Conservation (phyloP, 2,113 vertebrate species). For the Echinops telfairi region DNA sequence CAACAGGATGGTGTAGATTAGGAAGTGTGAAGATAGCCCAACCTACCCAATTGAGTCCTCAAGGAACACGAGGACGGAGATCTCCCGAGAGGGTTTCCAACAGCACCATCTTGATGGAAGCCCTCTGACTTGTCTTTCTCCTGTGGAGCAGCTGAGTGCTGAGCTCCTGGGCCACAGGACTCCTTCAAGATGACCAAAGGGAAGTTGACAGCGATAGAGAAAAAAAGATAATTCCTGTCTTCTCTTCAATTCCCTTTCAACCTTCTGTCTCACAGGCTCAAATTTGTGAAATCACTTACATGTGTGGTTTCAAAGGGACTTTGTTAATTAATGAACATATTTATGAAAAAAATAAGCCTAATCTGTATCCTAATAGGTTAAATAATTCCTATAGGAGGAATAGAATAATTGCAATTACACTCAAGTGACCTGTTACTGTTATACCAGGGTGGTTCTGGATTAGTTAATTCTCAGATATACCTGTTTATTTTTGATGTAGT, state of each 20-base stretch:
- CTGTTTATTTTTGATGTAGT: fast-evolving
- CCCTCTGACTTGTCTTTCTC: too few species aligned
- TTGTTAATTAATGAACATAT: background rate
- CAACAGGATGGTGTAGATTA: fast-evolving
- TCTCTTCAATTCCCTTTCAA: fast-evolving
- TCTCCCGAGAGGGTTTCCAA: too few species aligned
- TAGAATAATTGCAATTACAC: background rate
- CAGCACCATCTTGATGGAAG: too few species aligned
- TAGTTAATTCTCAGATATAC: fast-evolving
- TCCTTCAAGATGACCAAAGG: too few species aligned
- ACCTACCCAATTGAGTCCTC: background rate
- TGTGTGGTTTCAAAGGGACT: background rate
- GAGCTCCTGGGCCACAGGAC: too few species aligned
- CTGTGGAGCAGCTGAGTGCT: too few species aligned
- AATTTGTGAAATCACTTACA: background rate
- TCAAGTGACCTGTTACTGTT: background rate
- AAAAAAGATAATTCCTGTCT: fast-evolving
- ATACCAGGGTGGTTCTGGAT: fast-evolving
- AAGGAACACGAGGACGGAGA: too few species aligned
- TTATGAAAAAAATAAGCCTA: background rate
- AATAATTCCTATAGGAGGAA: background rate
- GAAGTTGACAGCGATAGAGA: background rate
- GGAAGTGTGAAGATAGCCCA: background rate
- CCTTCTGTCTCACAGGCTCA: background rate
- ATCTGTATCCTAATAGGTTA: too few species aligned